Evolutionary conservation across 2,113 vertebrate species (phyloP).

Genomic region (Lipophrys pholis): DNA sequence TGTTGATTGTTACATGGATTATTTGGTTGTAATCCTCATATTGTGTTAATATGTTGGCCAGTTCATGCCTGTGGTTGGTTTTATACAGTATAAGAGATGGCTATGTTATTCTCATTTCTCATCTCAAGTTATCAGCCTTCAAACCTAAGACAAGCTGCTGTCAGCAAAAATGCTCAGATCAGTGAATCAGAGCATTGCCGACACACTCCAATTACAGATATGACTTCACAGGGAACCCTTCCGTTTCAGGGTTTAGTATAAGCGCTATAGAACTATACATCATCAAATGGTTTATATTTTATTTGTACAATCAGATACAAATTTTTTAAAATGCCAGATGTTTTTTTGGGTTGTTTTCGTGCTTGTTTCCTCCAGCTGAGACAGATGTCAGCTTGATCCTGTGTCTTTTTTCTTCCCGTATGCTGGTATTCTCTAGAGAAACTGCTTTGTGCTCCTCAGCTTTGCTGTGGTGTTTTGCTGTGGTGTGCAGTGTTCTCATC

Average conservation of each 20-base stretch:
- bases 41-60: too few species aligned
- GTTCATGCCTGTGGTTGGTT: too few species aligned
- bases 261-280: background rate
- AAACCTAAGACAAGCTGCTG: background rate
- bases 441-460: constrained; percentile 12
- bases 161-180: constrained; percentile 34
- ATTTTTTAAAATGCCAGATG: background rate
- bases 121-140: constrained; percentile 10
- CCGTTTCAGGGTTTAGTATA: background rate
- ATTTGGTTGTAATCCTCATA: too few species aligned
- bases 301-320: background rate
- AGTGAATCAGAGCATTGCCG: constrained; percentile 43
- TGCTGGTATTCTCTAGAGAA: background rate
- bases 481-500: constrained; percentile 30
- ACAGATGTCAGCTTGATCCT: background rate
- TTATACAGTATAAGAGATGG: too few species aligned
- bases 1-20: too few species aligned
- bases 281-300: constrained; percentile 5
- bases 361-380: constrained; percentile 10
- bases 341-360: background rate
- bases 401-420: constrained; percentile 13
- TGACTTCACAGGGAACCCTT: constrained; percentile 9
- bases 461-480: constrained; percentile 28
- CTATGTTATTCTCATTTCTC: too few species aligned
- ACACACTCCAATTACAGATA: constrained; percentile 15